A percentile compares a stretch with the other conserved stretches of the same genome.
Evolutionary conservation across 2,113 vertebrate species (phyloP).

Genomic region (Willisornis vidua): DNA sequence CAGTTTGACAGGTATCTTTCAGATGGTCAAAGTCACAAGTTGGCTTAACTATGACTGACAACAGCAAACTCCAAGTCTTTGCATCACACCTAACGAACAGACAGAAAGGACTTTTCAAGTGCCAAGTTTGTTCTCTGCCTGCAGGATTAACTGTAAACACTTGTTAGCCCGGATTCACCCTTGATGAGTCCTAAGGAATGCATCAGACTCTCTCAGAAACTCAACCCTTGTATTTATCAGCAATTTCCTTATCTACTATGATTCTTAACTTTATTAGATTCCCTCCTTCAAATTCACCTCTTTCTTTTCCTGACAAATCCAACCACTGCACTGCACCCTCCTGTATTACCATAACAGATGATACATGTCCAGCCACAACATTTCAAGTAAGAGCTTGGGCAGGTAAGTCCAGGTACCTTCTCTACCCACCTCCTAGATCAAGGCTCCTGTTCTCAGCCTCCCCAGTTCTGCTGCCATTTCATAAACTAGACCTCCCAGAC

Average conservation of each 20-base stretch:
- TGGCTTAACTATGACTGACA: neutral
- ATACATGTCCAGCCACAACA: accelerated
- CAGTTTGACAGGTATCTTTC: neutral
- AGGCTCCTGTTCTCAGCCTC: neutral
- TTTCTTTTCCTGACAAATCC: neutral
- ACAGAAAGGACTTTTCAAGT: neutral
- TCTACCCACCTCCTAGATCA: neutral
- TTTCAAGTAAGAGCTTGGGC: neutral
- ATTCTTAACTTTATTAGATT: neutral
- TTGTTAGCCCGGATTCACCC: neutral
- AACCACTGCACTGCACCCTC: neutral
- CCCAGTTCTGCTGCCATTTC: neutral
- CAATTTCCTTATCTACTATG: neutral
- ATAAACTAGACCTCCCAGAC: neutral
- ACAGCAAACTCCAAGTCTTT: neutral
- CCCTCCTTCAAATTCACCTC: neutral
- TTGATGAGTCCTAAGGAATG: neutral
- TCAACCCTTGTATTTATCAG: neutral
- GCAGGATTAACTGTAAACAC: neutral
- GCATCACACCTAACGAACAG: neutral
- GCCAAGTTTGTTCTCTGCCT: neutral
- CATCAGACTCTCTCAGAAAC: neutral
- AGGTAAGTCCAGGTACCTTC: neutral
- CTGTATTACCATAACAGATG: neutral
- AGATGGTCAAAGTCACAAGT: neutral